Conservation (phyloP, 92 coral and sea anemone species). For the Epizoanthus fatuus region DNA sequence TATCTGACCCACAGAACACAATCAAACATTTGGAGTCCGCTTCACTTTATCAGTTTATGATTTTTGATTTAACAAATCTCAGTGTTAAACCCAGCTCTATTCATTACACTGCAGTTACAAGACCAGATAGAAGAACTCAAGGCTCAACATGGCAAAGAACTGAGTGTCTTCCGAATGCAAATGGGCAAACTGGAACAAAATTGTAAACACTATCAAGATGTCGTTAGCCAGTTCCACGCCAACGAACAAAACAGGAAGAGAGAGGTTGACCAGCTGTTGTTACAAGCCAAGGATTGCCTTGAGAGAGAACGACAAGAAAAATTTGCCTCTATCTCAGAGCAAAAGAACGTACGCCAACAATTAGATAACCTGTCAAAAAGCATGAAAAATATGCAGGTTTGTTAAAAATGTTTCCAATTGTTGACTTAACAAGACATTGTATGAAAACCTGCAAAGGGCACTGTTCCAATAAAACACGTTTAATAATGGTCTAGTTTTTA, state of each 20-base stretch:
- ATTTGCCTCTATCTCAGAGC: slow-evolving; percentile 93
- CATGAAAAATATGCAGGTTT: slow-evolving; percentile 93
- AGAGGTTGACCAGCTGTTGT: slow-evolving; percentile 88
- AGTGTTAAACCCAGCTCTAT: neutral
- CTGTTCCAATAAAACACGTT: neutral
- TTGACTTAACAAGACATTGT: neutral
- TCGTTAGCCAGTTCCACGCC: slow-evolving; percentile 83
- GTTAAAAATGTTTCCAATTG: neutral
- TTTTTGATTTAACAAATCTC: too few species aligned
- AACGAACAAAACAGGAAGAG: slow-evolving; percentile 90
- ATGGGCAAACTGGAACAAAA: slow-evolving; percentile 82
- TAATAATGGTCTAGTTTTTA: too few species aligned
- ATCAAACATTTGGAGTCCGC: too few species aligned
- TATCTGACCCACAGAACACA: too few species aligned
- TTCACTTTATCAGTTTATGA: too few species aligned
- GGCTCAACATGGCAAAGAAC: slow-evolving; percentile 73
- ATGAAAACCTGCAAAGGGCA: neutral
- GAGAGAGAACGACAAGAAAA: slow-evolving; percentile 95
- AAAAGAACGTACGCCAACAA: slow-evolving; percentile 86
- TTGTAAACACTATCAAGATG: slow-evolving; percentile 88
- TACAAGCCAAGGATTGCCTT: slow-evolving; percentile 84
- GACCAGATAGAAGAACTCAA: slow-evolving; percentile 68
- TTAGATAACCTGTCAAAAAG: slow-evolving; percentile 88
- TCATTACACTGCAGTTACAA: slow-evolving; percentile 57
- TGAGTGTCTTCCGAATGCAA: slow-evolving; percentile 74